These are phyloP conservation scores for Ditula angustiorana DNA, from an alignment of 2,888 invertebrate genomes.

Conservation along the genomic window DNA sequence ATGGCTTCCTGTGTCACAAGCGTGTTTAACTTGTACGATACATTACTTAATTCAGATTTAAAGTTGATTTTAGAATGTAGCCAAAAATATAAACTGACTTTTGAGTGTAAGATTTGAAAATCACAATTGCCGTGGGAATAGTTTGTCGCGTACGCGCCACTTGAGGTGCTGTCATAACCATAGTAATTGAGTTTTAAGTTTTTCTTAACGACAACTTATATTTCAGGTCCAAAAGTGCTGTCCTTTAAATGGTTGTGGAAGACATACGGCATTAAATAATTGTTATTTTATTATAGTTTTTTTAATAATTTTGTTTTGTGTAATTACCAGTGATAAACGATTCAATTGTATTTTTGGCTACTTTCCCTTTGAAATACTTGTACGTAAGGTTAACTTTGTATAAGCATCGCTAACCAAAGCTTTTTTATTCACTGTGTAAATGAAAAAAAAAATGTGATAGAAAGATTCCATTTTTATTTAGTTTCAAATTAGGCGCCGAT, in stretches of 20 bases:
- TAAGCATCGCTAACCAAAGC: constrained; percentile 33
- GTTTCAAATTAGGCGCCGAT: constrained; percentile 57
- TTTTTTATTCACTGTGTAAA: constrained; percentile 31
- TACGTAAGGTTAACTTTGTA: constrained; percentile 30
- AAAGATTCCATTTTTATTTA: constrained; percentile 79
- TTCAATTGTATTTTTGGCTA: background rate
- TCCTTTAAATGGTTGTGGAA: too few relatives aligned
- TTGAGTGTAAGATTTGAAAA: too few relatives aligned
- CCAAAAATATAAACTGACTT: background rate
- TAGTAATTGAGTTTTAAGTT: too few relatives aligned
- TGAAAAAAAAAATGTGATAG: constrained; percentile 71
- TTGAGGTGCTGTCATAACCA: too few relatives aligned
- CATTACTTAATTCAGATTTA: background rate
- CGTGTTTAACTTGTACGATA: background rate
- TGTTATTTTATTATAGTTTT: background rate
- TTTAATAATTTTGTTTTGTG: too few relatives aligned
- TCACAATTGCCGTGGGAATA: too few relatives aligned
- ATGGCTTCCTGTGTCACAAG: background rate
- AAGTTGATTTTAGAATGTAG: background rate
- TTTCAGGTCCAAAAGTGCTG: too few relatives aligned
- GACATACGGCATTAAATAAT: too few relatives aligned
- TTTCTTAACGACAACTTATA: too few relatives aligned
- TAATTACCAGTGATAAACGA: too few relatives aligned
- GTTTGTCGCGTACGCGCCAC: too few relatives aligned
- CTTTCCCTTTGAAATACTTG: background rate